Evolutionary conservation across 2,888 invertebrate species (phyloP).

Genomic region (Acronicta alni): DNA sequence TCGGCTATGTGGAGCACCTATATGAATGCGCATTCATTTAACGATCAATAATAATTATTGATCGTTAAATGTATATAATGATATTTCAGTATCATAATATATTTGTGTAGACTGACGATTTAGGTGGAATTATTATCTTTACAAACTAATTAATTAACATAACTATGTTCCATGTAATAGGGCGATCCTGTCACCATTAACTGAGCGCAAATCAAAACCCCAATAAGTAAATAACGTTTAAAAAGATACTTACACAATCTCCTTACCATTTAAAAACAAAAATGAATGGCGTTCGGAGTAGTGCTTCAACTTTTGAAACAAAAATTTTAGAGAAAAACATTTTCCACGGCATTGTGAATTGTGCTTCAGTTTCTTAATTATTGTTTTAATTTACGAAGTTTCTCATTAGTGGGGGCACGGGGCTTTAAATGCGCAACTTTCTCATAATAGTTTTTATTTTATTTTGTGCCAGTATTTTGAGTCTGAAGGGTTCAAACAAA

Average conservation of each 20-base stretch:
- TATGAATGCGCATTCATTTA: too few relatives aligned
- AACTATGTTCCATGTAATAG: too few relatives aligned
- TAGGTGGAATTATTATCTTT: too few relatives aligned
- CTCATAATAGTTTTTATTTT: conserved; percentile 43
- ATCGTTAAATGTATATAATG: too few relatives aligned
- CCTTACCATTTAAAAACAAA: conserved; percentile 15
- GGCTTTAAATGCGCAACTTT: conserved; percentile 47
- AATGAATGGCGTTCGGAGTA: conserved; percentile 22
- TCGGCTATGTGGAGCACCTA: too few relatives aligned
- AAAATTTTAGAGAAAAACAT: conserved; percentile 21
- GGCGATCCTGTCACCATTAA: too few relatives aligned
- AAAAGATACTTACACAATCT: background rate
- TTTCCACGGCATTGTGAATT: conserved; percentile 37
- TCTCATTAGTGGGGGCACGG: conserved; percentile 57
- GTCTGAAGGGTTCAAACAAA: background rate
- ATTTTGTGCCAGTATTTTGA: conserved; percentile 10
- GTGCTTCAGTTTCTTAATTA: conserved; percentile 51
- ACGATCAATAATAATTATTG: too few relatives aligned
- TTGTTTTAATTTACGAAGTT: conserved; percentile 57
- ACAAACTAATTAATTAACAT: too few relatives aligned
- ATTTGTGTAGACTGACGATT: too few relatives aligned
- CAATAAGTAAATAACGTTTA: background rate
- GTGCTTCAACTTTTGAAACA: conserved; percentile 22
- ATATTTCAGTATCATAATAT: too few relatives aligned
- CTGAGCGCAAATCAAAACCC: too few relatives aligned